Conservation (phyloP, 1,140 invertebrate species). For the Pogonus chalceus region DNA sequence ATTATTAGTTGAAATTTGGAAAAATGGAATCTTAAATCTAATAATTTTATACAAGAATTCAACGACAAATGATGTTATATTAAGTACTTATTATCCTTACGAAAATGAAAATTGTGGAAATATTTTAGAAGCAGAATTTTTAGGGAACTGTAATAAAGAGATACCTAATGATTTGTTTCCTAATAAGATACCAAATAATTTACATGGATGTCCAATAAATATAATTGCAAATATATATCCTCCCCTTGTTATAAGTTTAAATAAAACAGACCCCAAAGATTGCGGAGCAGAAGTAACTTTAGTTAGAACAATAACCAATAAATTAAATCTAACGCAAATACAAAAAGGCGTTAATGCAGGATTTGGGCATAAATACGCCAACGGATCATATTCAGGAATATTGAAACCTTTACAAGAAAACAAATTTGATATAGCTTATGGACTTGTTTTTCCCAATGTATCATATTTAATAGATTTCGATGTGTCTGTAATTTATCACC, state of each 20-base stretch:
- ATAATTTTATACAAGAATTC: too few species aligned
- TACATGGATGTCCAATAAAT: background rate
- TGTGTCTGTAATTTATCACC: background rate
- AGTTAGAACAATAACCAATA: background rate
- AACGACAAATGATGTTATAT: too few species aligned
- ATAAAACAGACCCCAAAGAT: background rate
- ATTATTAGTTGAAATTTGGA: too few species aligned
- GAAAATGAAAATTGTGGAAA: background rate
- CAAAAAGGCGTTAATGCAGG: background rate
- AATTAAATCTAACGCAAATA: background rate
- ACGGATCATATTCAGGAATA: background rate
- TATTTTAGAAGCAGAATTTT: background rate
- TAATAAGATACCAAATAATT: background rate
- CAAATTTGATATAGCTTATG: background rate
- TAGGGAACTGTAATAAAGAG: background rate
- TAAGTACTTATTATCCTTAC: background rate
- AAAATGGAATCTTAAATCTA: too few species aligned
- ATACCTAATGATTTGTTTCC: background rate
- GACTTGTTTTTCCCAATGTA: background rate
- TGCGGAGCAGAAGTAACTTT: background rate
- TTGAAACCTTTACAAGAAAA: background rate
- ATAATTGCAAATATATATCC: background rate
- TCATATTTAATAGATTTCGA: background rate
- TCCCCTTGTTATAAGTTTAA: background rate
- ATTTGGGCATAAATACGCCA: background rate